Evolutionary conservation across 2,113 vertebrate genomes (phyloP), one percentile per base, ranked within the genome.

Genomic region (Paracanthobrama guichenoti): DNA sequence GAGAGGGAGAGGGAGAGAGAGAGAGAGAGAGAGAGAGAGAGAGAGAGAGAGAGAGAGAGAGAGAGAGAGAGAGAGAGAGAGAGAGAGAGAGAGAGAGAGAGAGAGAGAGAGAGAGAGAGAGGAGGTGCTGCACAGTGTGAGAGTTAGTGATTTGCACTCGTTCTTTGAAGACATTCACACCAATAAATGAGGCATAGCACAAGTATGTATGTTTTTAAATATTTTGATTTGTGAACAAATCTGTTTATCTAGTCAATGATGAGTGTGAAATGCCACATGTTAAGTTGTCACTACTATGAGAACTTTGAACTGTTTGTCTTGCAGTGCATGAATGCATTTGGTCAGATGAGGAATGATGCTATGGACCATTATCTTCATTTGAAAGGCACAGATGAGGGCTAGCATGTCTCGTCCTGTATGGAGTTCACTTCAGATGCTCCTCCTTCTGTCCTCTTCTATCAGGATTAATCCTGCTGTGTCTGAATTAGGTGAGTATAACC

Each of bases 401-500:
- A 91, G 87, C 91, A 93, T 90, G 87, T 92, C 92, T 62, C 89
- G 57, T 87, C 82, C 83, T 77, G 85, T 82, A 86, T 88, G 90
- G 85, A 72, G 28, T 76, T 87, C 78, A 20, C 84, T 79, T 77
- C 93, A 86, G 84, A 93, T 93, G 93, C 42, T 93, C 1, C 59
- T 92, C 69, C 59, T 92, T 82, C 89, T 94, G 78, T 89, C 83
- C 74, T 87, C 86, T 82, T 88, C 87, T 31, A 10, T 90, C 72
- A 82, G 79, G 22, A 60, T 81, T 39, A 59, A 78, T 69, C 82
- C 89, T 9, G 75, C 84, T 28, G 87, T 87, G 6, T 90, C 87
- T n/a, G 62, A 88, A 16, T 87, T 91, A 76, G 92, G 94, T 95
- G 84, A 92, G 91, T 91, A 11, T 4, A 67, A 35, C 24, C 16